Evolutionary conservation across 2,797 vertebrate species (phyloP).

Genomic region (Sciurus vulgaris): DNA sequence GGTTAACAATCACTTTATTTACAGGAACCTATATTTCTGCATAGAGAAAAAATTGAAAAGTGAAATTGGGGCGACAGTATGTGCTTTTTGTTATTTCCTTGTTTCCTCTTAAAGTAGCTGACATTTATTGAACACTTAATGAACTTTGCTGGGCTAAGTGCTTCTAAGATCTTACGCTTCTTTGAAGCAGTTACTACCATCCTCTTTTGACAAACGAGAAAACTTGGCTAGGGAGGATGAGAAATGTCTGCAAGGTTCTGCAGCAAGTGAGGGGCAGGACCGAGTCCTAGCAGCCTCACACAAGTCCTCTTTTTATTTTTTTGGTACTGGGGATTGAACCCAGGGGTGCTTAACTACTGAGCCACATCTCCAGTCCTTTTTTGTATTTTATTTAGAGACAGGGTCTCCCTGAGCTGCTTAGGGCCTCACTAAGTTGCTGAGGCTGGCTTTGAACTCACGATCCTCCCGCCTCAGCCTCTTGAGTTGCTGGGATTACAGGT

Average conservation of each 20-base stretch:
- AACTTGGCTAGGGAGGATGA: not conserved
- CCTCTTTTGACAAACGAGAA: not conserved
- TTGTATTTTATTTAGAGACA: too few species aligned
- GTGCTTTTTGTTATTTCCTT: not conserved
- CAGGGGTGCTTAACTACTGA: too few species aligned
- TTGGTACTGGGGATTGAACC: too few species aligned
- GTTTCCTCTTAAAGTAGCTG: not conserved
- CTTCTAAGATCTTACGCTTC: not conserved
- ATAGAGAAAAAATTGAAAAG: conserved; percentile 18
- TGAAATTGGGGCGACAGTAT: not conserved
- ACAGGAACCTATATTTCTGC: not conserved
- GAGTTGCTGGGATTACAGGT: too few species aligned
- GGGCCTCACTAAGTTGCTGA: too few species aligned
- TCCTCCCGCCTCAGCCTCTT: too few species aligned
- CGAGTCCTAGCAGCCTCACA: not conserved
- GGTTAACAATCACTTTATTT: not conserved
- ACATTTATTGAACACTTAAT: not conserved
- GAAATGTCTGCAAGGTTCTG: not conserved
- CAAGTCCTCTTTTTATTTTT: not conserved
- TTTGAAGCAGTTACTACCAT: not conserved
- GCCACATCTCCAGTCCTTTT: too few species aligned
- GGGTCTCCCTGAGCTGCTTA: too few species aligned
- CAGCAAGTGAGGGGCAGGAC: not conserved
- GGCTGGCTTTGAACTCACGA: too few species aligned
- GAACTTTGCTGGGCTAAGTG: not conserved